Base-by-base conservation (phyloP, 2,888 invertebrate genomes). In the Malacosoma neustria region DNA sequence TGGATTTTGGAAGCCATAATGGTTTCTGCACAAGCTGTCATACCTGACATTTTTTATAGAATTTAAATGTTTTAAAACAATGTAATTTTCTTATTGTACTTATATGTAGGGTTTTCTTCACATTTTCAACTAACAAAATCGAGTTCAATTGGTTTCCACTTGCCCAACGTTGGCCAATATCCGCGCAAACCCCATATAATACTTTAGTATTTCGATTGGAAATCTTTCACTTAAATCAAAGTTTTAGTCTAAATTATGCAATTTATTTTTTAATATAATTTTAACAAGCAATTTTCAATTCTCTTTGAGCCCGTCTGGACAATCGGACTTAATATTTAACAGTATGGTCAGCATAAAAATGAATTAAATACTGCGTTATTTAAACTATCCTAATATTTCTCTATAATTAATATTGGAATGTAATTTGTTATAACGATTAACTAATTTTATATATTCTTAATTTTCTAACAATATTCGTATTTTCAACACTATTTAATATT, bases 271-370 rank as follows among this genome's bases (percentile, higher is more conserved):
- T 70, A 71, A 67, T 70, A 68, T 64, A 72, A 68, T 73, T 22
- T 77, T 67, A 80, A 80, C 79, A 77, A 79, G 72, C 68, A 64
- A 63, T 69, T 72, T 67, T 54, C 64, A 72, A 68, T 53, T 55
- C 66, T 64, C 37, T 57, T 51, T 52, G 51, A 57, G 56, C 51
- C 57, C 57, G 46, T 45, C 13, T 49, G 65, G 66, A 69, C 67
- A 50, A 59, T 60, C 54, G 51, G 55, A 63, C 59, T 9, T 22
- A 22, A 22, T 22, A 7, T 22, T 22, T n/a, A n/a, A 22, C 5
- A 3, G 22, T 22, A 22, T 9, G 5, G 22, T 22, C 22, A 22
- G 22, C 22, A 4, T 22, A 22, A 22, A 22, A 22, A 22, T 6
- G 4, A 7, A 22, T 22, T 22, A 22, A 22, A 6, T 22, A 22